Conservation (phyloP, 2,113 vertebrate species). For the Suncus etruscus region DNA sequence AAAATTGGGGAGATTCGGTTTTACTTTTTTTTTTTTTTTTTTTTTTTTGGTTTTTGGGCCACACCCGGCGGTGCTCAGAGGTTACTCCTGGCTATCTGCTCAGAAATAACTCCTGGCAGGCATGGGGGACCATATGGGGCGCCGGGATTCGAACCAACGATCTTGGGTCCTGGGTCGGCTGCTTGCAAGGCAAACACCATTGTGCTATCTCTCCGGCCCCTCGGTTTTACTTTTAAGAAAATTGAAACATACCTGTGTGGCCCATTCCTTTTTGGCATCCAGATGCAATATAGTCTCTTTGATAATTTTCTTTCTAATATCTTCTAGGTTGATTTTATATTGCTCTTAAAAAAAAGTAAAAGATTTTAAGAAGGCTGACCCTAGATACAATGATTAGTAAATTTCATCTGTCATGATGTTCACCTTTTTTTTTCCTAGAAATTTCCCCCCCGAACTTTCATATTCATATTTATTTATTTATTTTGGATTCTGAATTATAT, state of each 20-base stretch:
- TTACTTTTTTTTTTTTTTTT: too few species aligned
- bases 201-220: too few species aligned
- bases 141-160: too few species aligned
- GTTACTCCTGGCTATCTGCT: too few species aligned
- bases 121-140: too few species aligned
- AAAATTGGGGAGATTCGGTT: too few species aligned
- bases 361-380: neutral
- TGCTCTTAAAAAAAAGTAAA: slow-evolving; percentile 76
- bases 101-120: too few species aligned
- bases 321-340: slow-evolving; percentile 84
- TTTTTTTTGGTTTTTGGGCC: too few species aligned
- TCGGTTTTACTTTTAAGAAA: slow-evolving; percentile 52
- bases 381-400: neutral
- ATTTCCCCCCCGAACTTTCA: neutral
- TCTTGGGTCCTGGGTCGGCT: too few species aligned
- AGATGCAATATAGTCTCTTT: slow-evolving; percentile 79
- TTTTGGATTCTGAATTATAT: too few species aligned
- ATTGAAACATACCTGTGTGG: slow-evolving; percentile 86
- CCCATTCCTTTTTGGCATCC: slow-evolving; percentile 85
- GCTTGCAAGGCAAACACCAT: too few species aligned
- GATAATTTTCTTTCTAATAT: slow-evolving; percentile 82
- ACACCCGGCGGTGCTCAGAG: too few species aligned
- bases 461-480: neutral
- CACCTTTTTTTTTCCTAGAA: neutral
- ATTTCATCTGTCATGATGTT: neutral